These are phyloP conservation scores for Cardinalis cardinalis DNA, from an alignment of 2,113 vertebrate species.

Conservation along the genomic window DNA sequence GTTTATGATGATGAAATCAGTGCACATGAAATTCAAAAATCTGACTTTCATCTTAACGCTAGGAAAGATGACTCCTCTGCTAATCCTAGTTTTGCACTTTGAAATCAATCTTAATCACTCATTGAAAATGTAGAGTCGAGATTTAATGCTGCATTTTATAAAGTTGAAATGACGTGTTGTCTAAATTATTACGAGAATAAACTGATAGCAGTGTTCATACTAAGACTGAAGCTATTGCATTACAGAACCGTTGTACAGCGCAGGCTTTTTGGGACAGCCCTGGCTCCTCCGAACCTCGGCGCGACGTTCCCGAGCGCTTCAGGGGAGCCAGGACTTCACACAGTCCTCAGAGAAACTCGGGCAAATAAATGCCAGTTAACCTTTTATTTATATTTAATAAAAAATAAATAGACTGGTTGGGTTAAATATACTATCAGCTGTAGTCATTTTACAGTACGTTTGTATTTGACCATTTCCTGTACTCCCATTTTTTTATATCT, in stretches of 20 bases:
- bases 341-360: constrained; percentile 42
- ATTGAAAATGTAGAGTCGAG: constrained; percentile 43
- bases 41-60: constrained; percentile 49
- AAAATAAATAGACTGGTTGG: constrained; percentile 11
- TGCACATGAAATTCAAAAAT: constrained; percentile 53
- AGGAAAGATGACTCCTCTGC: constrained; percentile 63
- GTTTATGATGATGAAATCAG: constrained; percentile 20
- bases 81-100: constrained; percentile 76
- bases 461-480: constrained; percentile 78
- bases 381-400: constrained; percentile 61
- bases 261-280: background rate
- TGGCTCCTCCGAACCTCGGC: background rate
- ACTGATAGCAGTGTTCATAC: constrained; percentile 55
- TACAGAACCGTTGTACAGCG: background rate
- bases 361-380: constrained; percentile 39
- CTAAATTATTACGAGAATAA: constrained; percentile 43
- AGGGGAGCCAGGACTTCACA: constrained; percentile 1
- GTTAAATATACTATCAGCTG: constrained; percentile 64
- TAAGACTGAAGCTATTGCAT: constrained; percentile 15
- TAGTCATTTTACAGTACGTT: constrained; percentile 75
- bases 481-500: constrained; percentile 78
- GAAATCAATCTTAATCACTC: constrained; percentile 54
- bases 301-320: background rate
- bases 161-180: constrained; percentile 44
- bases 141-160: constrained; percentile 77